Percentiles rank a stretch among this genome's conserved stretches.
Evolutionary conservation across 2,113 vertebrate genomes (phyloP).

Genomic region (Sapajus apella): DNA sequence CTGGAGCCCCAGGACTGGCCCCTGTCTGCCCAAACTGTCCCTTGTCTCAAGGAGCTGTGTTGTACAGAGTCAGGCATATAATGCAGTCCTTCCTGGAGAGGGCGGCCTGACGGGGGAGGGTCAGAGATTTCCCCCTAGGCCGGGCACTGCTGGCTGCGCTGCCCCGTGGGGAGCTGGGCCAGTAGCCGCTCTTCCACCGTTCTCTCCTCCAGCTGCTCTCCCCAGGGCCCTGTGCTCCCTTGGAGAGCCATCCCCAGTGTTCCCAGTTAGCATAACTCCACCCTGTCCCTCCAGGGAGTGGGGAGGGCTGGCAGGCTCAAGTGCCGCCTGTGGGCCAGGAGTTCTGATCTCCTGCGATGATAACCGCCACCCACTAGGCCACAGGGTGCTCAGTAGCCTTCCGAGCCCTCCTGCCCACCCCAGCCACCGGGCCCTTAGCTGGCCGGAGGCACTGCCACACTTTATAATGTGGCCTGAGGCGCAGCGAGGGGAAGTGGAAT

Average conservation of each 20-base stretch:
- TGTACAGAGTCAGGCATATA: constrained; percentile 41
- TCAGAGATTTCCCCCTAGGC: background rate
- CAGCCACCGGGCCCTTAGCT: background rate
- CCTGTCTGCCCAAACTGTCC: background rate
- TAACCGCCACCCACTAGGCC: too few relatives aligned
- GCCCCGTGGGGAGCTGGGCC: background rate
- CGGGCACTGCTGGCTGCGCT: background rate
- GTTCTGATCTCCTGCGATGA: background rate
- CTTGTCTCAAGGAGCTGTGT: background rate
- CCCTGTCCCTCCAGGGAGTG: background rate
- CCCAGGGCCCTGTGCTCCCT: background rate
- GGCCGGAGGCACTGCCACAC: background rate
- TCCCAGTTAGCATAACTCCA: background rate
- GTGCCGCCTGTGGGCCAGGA: background rate
- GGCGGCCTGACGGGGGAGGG: background rate
- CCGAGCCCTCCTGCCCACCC: background rate
- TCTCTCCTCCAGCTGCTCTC: background rate
- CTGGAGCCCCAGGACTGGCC: background rate
- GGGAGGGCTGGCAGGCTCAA: background rate
- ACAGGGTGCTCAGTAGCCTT: background rate
- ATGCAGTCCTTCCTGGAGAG: background rate
- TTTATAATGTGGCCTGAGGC: background rate
- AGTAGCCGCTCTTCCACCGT: background rate
- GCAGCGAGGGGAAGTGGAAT: rapidly evolving
- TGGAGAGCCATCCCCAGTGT: background rate